Evolutionary conservation across 2,888 invertebrate species (phyloP).

Genomic region (Agonopterix heracliana): DNA sequence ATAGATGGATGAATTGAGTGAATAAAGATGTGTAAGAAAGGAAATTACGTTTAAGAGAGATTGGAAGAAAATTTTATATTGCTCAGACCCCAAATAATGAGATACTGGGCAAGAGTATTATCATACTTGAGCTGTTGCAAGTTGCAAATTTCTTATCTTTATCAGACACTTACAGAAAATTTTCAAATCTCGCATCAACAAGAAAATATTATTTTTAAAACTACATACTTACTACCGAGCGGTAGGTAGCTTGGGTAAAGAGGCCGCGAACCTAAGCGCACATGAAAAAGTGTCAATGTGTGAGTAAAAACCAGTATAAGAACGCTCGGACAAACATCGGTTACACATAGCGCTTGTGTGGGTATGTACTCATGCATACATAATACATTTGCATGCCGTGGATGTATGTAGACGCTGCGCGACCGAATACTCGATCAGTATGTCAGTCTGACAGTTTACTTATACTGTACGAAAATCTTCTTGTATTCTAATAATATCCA

Average conservation of each 20-base stretch:
- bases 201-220: neutral
- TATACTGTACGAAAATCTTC: neutral
- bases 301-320: slow-evolving; percentile 33
- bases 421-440: slow-evolving; percentile 53
- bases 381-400: slow-evolving; percentile 48
- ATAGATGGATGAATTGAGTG: no score
- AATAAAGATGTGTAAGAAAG: no score
- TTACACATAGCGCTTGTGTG: slow-evolving; percentile 16
- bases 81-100: no score
- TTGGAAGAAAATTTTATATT: no score
- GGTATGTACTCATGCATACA: slow-evolving; percentile 24
- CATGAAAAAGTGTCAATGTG: slow-evolving; percentile 19
- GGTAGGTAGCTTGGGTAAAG: slow-evolving; percentile 21
- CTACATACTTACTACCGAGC: neutral
- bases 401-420: slow-evolving; percentile 36
- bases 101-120: no score
- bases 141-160: no score
- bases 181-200: no score
- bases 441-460: slow-evolving; percentile 37
- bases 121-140: no score
- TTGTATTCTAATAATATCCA: neutral
- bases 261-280: slow-evolving; percentile 40
- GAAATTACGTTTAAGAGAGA: no score
- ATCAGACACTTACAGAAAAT: no score
- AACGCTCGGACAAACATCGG: slow-evolving; percentile 15